Base-by-base conservation (phyloP, 2,113 vertebrate species). In the Oophaga pumilio region DNA sequence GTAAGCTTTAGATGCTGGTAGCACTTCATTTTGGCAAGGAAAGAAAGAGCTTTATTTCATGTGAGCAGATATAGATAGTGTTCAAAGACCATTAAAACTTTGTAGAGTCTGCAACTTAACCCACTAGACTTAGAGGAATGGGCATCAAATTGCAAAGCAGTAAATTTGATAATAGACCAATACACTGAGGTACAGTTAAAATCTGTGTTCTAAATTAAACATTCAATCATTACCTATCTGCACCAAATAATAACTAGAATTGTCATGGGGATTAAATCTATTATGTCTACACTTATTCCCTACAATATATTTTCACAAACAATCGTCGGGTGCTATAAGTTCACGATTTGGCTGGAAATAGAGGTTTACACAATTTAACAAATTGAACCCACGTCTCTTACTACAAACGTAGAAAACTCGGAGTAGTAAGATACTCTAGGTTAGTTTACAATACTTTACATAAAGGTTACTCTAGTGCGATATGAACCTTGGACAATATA, bases 11-110 rank as follows among this genome's bases (percentile, higher is more conserved):
- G 90, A 93, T 86, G 87, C 74, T 93, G 84, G 90, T 91, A 93
- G 90, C 90, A 93, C 91, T 93, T 93, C 90, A 90, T 94, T 92
- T 91, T 85, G 90, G 84, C 71, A 91, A 90, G 90, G 90, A 92
- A 92, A 92, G 91, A 93, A 91, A 89, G 92, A 85, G 89, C 85
- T 82, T 91, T 83, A 68, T 83, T 52, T 83, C 90, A 91, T 92
- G 85, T 89, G 90, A 1, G 0, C 9, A 53, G 74, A 50, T 50
- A 86, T 62, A 86, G 74, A 79, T 86, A 77, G 50, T 52, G 17
- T 79, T 86, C 69, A 85, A 76, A 76, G 69, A 62, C 56, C 71
- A 74, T 62, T 85, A 76, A 85, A 85, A 76, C 57, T 85, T 85
- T 83, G 43, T 68, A 83, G 81, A 68, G 81, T 83, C n/a, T 83